Base-by-base conservation (phyloP, 2,797 vertebrate genomes). In the Novumbra hubbsi region DNA sequence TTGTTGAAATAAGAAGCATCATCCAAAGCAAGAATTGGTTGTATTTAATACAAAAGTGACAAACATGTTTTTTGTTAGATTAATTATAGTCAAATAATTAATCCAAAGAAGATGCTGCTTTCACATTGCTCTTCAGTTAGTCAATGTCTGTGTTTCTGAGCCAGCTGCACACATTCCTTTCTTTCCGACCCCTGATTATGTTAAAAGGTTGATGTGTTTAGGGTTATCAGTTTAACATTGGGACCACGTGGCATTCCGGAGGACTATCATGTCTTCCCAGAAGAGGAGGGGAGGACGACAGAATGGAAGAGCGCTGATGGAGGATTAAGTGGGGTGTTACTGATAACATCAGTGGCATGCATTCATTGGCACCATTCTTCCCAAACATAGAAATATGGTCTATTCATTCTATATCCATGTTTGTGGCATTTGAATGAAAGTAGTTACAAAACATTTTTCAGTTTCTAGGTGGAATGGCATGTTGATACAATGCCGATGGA, bases 191-290 rank as follows among this genome's bases (percentile, higher is more conserved):
- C 66, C 55, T 76, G 78, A 83, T 87, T 81, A 79, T 71, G 71
- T 87, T 85, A 81, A 75, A 75, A 28, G 73, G 77, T 80, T 80
- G 70, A 90, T 88, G 80, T 75, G 82, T 87, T 90, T 86, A 89
- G 70, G 24, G 62, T 86, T 76, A 89, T 85, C 77, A 60, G 78
- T 82, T 90, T 88, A 86, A 79, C 76, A 9, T 28, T 41, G 82
- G 73, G 79, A 80, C 80, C 73, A 65, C 16, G n/a, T 67, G 28
- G 45, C 52, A 57, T 19, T 11, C n/a, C 21, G 52, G n/a, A 57
- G 52, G 8, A 57, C 21, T 57, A 57, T 57, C 52, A 57, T 57
- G 52, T 57, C 52, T n/a, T 57, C 52, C 52, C n/a, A 57, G 52
- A 21, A 21, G n/a, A 57, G 68, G 28, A 62, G 5, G 76, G 73